Evolutionary conservation across 2,113 vertebrate genomes (phyloP).

Genomic region (Pseudorhombus dupliciocellatus): DNA sequence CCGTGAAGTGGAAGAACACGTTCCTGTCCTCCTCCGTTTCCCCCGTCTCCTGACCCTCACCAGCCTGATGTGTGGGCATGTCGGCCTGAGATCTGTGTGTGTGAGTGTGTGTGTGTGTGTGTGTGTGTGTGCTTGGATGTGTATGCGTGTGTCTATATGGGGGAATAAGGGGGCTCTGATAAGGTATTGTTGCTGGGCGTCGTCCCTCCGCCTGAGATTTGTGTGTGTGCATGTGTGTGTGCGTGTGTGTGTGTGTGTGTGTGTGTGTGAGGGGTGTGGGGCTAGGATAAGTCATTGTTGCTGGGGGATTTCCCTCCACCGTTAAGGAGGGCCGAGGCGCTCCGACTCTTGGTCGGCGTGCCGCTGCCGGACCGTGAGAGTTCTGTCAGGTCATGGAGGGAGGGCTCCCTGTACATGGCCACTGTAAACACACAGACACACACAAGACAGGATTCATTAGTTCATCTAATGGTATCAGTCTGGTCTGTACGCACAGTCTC

Average conservation of each 20-base stretch:
- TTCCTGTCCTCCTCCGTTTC: slow-evolving; percentile 34
- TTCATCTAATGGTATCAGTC: background rate
- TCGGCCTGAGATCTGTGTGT: slow-evolving; percentile 71
- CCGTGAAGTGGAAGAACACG: slow-evolving; percentile 64
- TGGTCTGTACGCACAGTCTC: slow-evolving; percentile 16
- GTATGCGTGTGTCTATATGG: slow-evolving; percentile 35
- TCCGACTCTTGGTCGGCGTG: slow-evolving; percentile 97
- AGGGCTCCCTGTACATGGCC: slow-evolving; percentile 99
- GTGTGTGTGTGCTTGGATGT: slow-evolving; percentile 22
- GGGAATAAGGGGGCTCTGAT: slow-evolving; percentile 85
- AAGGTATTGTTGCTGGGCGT: slow-evolving; percentile 94
- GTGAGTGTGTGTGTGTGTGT: slow-evolving; percentile 30
- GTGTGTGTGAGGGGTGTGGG: slow-evolving; percentile 78
- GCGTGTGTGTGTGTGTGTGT: slow-evolving; percentile 54
- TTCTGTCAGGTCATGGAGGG: slow-evolving; percentile 97
- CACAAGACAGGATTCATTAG: slow-evolving; percentile 14
- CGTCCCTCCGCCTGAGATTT: slow-evolving; percentile 87
- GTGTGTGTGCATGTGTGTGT: background rate
- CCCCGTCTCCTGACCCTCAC: slow-evolving; percentile 47
- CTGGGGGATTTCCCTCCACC: slow-evolving; percentile 96
- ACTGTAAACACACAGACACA: slow-evolving; percentile 78
- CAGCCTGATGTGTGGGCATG: slow-evolving; percentile 64
- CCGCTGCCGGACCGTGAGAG: slow-evolving; percentile 95
- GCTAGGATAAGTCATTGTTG: slow-evolving; percentile 96
- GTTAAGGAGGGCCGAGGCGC: slow-evolving; percentile 93